Evolutionary conservation across 2,113 vertebrate species (phyloP).

Genomic region (Xiphias gladius): DNA sequence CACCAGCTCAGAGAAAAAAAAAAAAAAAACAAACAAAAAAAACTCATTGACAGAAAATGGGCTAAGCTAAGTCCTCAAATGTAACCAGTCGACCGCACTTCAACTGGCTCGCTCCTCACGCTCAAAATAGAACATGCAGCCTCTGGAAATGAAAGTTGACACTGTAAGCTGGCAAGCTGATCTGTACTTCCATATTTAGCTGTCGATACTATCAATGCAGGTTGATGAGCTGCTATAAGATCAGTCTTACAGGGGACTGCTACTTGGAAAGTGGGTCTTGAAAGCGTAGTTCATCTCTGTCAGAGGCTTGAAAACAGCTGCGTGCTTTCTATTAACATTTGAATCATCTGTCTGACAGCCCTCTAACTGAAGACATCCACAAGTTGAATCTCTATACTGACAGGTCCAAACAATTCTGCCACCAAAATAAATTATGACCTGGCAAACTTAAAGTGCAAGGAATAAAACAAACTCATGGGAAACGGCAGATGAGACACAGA

Average conservation of each 20-base stretch:
- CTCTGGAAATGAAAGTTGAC: slow-evolving; percentile 76
- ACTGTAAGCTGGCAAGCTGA: slow-evolving; percentile 67
- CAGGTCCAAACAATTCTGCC: slow-evolving; percentile 31
- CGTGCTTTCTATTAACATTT: slow-evolving; percentile 42
- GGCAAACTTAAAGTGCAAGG: slow-evolving; percentile 22
- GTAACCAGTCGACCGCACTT: slow-evolving; percentile 59
- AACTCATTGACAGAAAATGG: slow-evolving; percentile 58
- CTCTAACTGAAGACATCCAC: slow-evolving; percentile 38
- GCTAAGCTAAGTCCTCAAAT: slow-evolving; percentile 55
- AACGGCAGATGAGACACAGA: slow-evolving; percentile 9
- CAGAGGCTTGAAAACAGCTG: slow-evolving; percentile 39
- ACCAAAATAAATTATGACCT: slow-evolving; percentile 29
- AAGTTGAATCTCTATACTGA: slow-evolving; percentile 12
- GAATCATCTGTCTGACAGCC: slow-evolving; percentile 17
- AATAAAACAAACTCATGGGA: slow-evolving; percentile 13
- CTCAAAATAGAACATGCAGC: slow-evolving; percentile 74
- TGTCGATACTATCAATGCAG: slow-evolving; percentile 56
- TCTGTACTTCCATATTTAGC: slow-evolving; percentile 71
- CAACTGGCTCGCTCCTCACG: slow-evolving; percentile 26
- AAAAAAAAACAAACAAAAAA: no score
- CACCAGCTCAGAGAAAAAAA: slow-evolving; percentile 18
- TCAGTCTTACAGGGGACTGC: slow-evolving; percentile 18
- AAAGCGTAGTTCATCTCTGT: slow-evolving; percentile 23
- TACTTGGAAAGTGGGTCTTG: slow-evolving; percentile 26
- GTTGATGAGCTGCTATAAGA: slow-evolving; percentile 54